Base-by-base conservation (phyloP, 2,797 vertebrate genomes). In the Rhodeus uyekii region DNA sequence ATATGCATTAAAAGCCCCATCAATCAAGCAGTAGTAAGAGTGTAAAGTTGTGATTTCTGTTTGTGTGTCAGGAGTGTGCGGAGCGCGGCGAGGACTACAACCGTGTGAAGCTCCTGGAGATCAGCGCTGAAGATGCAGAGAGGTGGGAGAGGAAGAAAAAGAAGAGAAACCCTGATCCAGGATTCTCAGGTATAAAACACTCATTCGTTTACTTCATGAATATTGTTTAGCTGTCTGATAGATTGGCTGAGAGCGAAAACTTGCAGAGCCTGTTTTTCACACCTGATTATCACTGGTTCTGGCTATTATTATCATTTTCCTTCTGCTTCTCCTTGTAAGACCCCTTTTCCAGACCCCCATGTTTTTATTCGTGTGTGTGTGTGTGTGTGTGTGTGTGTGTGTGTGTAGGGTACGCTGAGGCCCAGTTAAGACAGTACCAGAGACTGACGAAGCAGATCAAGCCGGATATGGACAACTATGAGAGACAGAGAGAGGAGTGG, bases 351-450 rank as follows among this genome's bases (percentile, higher is more conserved):
- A 71, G 82, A 89, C 80, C 83, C 60, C 80, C 84, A 74, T 38
- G 29, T 16, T 53, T 84, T 77, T 29, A 61, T 83, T 67, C 9
- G n/a, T 84, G 44, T 53, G 19, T 65, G 24, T 64, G 39, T 48
- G 13, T 55, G n/a, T 84, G 44, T 53, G 19, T 65, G 24, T 64
- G 39, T 48, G 13, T 55, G 34, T 24, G 42, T 81, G 19, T 76
- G 5, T 87, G 72, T 82, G 44, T 85, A 99, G 98, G 98, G 83
- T 99, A 97, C 2, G 98, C 98, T 0, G 96, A 98, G 39, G 98
- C 98, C 29, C 98, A 99, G 82, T 91, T 98, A 76, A 94, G 98
- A 32, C 98, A 99, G 89, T 99, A 99, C 92, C 98, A 98, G 89
- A 89, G 98, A 72, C 91, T 99, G 88, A 98, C 97, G 2, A 96